phyloP scores from a whole-genome alignment of 2,797 vertebrate species.

The Notolabrus celidotus region DNA sequence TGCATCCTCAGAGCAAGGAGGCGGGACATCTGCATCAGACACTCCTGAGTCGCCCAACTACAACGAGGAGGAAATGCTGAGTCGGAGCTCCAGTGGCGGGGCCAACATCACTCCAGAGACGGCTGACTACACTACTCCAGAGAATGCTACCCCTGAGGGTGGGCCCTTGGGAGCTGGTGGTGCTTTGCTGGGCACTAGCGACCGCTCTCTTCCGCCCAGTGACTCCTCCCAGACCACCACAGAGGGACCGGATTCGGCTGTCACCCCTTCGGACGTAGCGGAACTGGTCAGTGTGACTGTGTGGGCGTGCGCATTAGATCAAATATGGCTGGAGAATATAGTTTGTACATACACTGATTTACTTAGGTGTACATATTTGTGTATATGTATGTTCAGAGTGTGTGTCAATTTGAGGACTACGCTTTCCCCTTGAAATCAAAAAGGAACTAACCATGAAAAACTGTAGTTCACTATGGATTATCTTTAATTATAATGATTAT shows the following conservation, averaged over 20 bases:
- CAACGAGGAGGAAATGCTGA: conserved; percentile 91
- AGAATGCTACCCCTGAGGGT: conserved; percentile 86
- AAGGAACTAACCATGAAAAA: no score
- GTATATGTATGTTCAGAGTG: no score
- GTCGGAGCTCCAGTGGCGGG: conserved; percentile 91
- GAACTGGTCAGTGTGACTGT: conserved; percentile 87
- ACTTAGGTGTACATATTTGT: not conserved
- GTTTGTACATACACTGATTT: not conserved
- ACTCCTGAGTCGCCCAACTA: conserved; percentile 84
- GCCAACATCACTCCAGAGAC: conserved; percentile 85
- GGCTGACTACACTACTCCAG: conserved; percentile 77
- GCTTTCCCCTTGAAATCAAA: no score
- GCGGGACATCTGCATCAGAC: conserved; percentile 77
- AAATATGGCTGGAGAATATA: not conserved
- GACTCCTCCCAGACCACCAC: conserved; percentile 99
- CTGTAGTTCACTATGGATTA: no score
- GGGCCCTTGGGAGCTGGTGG: conserved; percentile 83
- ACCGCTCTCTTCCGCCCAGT: conserved; percentile 92
- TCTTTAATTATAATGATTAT: no score
- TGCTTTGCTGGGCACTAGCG: conserved; percentile 73
- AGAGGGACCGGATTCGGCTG: conserved; percentile 96
- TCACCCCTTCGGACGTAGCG: conserved; percentile 96
- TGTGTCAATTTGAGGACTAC: conserved; percentile 1
- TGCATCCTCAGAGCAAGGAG: conserved; percentile 85
- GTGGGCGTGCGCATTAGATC: not conserved